Evolutionary conservation across 1,140 invertebrate genomes (phyloP).

Genomic region (Agraylea sexmaculata): DNA sequence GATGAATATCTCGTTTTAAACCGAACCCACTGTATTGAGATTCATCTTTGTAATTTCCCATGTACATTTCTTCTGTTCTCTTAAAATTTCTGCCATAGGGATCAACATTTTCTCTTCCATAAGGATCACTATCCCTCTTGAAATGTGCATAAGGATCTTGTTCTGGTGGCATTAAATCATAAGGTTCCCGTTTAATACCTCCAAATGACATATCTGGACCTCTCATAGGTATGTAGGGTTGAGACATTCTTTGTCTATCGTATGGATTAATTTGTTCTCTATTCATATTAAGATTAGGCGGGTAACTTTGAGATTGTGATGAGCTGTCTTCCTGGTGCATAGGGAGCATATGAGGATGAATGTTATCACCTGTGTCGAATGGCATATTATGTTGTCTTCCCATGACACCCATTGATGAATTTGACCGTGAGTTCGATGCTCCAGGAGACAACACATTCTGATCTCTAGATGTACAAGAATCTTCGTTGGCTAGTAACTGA

Average conservation of each 20-base stretch:
- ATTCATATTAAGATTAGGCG: constrained; percentile 6
- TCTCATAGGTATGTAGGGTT: constrained; percentile 18
- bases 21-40: constrained; percentile 18
- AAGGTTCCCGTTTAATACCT: constrained; percentile 24
- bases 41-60: constrained; percentile 19
- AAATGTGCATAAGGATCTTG: constrained; percentile 25
- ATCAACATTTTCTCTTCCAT: constrained; percentile 25
- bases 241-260: constrained; percentile 18
- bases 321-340: constrained; percentile 19
- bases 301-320: constrained; percentile 19
- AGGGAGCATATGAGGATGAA: constrained; percentile 7
- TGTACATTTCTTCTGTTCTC: constrained; percentile 19
- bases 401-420: constrained; percentile 17
- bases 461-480: constrained; percentile 24
- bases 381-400: constrained; percentile 9
- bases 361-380: constrained; percentile 9
- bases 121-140: constrained; percentile 23
- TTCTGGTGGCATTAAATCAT: constrained; percentile 32
- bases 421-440: constrained; percentile 19
- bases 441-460: constrained; percentile 15
- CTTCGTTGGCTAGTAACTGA: constrained; percentile 19
- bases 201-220: constrained; percentile 19
- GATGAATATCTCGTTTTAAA: constrained; percentile 23
- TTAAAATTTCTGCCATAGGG: constrained; percentile 18
- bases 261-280: constrained; percentile 19